Percentiles rank a stretch among this genome's conserved stretches.
These are phyloP conservation scores for Eclectus roratus DNA, from an alignment of 2,113 vertebrate genomes.

Conservation along the genomic window DNA sequence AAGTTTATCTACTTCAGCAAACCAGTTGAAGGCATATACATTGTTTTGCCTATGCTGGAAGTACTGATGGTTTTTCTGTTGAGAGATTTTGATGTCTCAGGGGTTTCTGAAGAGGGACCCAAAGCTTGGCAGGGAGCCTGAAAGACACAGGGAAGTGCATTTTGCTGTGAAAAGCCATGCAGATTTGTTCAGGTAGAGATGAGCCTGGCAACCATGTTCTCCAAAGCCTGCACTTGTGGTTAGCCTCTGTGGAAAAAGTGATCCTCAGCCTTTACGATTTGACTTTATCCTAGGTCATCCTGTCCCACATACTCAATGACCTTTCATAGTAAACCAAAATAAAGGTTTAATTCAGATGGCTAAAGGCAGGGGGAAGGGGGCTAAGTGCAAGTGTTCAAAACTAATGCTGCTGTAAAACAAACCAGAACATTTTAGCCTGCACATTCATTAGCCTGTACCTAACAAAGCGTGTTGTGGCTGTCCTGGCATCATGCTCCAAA, in stretches of 20 bases:
- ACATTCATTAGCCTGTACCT: background rate
- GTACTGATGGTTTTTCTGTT: background rate
- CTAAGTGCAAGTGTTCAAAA: background rate
- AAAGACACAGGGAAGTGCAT: background rate
- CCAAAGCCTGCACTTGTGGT: background rate
- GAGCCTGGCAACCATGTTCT: background rate
- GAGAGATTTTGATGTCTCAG: background rate
- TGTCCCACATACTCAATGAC: background rate
- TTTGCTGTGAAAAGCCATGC: background rate
- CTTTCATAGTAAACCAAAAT: background rate
- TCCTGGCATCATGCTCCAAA: background rate
- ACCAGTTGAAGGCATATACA: fast-evolving
- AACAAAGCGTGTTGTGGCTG: background rate
- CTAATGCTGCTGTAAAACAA: background rate
- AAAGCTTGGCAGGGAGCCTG: background rate
- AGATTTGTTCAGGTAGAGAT: background rate
- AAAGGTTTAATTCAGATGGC: background rate
- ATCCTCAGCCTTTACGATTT: no score
- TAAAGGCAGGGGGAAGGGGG: background rate
- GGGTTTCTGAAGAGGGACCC: background rate
- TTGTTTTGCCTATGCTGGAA: background rate
- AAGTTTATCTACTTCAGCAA: background rate
- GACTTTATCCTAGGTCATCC: background rate
- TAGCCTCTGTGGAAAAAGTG: background rate
- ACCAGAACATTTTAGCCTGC: background rate